Conservation (phyloP, 1,140 invertebrate species). For the Megathymus violae region DNA sequence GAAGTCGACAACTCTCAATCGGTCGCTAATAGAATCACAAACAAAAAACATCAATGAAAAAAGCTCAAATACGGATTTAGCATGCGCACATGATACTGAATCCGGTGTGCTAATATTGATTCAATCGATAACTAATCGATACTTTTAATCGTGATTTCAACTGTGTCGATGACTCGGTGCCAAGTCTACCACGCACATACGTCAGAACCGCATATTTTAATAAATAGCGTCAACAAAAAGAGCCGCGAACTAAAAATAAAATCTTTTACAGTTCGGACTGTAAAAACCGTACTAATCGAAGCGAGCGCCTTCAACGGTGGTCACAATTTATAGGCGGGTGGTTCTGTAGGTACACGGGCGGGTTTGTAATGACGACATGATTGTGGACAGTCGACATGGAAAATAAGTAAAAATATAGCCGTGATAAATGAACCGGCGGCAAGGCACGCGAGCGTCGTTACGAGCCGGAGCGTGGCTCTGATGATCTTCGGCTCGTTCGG, state of each 20-base stretch:
- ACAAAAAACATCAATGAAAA: constrained; percentile 66
- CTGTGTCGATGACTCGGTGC: constrained; percentile 41
- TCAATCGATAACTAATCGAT: constrained; percentile 54
- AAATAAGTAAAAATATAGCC: constrained; percentile 77
- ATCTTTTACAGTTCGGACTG: constrained; percentile 46
- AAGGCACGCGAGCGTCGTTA: constrained; percentile 70
- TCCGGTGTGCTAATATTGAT: constrained; percentile 68
- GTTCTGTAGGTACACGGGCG: constrained; percentile 66
- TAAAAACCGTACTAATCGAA: constrained; percentile 73
- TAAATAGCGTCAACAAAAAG: constrained; percentile 9
- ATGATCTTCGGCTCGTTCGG: constrained; percentile 51
- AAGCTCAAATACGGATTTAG: constrained; percentile 76
- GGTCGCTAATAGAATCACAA: constrained; percentile 75
- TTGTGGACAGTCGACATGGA: constrained; percentile 75
- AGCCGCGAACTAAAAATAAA: constrained; percentile 30
- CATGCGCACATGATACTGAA: constrained; percentile 67
- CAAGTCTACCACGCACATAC: constrained; percentile 16
- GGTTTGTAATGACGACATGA: constrained; percentile 79
- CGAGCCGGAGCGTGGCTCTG: constrained; percentile 44
- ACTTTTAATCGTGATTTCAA: constrained; percentile 43
- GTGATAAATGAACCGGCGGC: constrained; percentile 72
- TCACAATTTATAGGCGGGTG: constrained; percentile 76
- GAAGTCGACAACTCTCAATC: constrained; percentile 78
- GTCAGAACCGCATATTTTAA: constrained; percentile 5
- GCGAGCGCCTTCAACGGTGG: constrained; percentile 65